Evolutionary conservation across 2,888 invertebrate genomes (phyloP).

Genomic region (Amphipyra berbera): DNA sequence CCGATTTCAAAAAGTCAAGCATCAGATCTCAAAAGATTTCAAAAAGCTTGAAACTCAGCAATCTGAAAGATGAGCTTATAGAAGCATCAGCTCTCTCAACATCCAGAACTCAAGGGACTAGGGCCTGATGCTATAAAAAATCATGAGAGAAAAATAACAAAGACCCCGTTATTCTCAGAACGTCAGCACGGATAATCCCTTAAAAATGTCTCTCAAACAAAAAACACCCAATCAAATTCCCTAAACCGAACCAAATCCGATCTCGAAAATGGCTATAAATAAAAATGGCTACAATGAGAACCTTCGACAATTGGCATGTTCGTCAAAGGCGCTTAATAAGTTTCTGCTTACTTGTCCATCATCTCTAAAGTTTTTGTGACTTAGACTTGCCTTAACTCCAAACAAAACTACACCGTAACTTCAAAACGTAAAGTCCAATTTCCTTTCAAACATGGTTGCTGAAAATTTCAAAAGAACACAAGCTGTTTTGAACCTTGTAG

Average conservation of each 20-base stretch:
- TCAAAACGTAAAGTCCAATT: conserved; percentile 2
- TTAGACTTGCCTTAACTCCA: conserved; percentile 38
- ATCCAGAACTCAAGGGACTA: too few relatives aligned
- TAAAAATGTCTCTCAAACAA: conserved; percentile 35
- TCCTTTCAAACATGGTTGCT: conserved; percentile 3
- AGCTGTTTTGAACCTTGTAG: conserved; percentile 41
- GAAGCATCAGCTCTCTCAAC: too few relatives aligned
- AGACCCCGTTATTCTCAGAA: conserved; percentile 22
- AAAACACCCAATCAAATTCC: conserved; percentile 50
- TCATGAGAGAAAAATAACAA: background rate
- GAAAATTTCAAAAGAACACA: conserved; percentile 18
- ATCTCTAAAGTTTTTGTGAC: conserved; percentile 76
- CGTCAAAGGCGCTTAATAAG: conserved; percentile 83
- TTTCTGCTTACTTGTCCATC: conserved; percentile 84
- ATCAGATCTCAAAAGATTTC: too few relatives aligned
- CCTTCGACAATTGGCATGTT: conserved; percentile 80
- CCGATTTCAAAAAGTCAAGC: too few relatives aligned
- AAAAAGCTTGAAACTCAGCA: too few relatives aligned
- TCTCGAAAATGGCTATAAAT: conserved; percentile 51
- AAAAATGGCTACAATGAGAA: conserved; percentile 69
- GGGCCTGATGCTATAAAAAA: too few relatives aligned
- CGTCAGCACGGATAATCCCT: conserved; percentile 42
- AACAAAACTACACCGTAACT: conserved; percentile 52
- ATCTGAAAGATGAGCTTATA: too few relatives aligned
- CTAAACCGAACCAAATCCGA: conserved; percentile 53